These are phyloP conservation scores for Harpalus rubripes DNA, from an alignment of 2,888 invertebrate genomes.

Conservation along the genomic window DNA sequence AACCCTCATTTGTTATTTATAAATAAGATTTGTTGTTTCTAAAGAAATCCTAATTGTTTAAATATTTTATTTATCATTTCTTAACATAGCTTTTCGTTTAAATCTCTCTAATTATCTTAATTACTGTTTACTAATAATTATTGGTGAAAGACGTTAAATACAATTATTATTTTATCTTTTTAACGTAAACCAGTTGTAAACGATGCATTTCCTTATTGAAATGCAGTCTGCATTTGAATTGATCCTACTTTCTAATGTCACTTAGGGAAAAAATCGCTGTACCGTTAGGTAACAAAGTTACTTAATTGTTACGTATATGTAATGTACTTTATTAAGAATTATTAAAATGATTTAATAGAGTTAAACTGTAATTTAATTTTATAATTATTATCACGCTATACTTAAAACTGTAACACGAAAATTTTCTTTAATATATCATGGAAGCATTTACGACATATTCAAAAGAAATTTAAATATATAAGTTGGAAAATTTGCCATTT, in stretches of 20 bases:
- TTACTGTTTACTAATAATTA: not conserved
- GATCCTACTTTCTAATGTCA: slow-evolving; percentile 25
- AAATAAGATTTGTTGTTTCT: too few species aligned
- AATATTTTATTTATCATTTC: too few species aligned
- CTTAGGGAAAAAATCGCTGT: not conserved
- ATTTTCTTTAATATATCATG: too few species aligned
- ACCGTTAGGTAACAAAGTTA: slow-evolving; percentile 42
- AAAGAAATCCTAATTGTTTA: too few species aligned
- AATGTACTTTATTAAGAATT: slow-evolving; percentile 18
- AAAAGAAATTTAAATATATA: too few species aligned
- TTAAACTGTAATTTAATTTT: slow-evolving; percentile 24
- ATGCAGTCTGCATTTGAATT: slow-evolving; percentile 6
- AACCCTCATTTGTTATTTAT: too few species aligned
- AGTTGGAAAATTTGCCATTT: too few species aligned
- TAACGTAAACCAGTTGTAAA: not conserved
- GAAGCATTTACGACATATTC: too few species aligned
- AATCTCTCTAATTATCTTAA: not conserved
- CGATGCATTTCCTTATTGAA: slow-evolving; percentile 27
- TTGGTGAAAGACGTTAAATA: not conserved
- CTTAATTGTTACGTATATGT: slow-evolving; percentile 32
- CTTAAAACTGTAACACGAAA: not conserved
- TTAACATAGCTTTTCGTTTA: too few species aligned
- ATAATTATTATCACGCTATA: not conserved
- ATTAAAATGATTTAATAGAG: not conserved
- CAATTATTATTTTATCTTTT: not conserved